Conservation (phyloP, 2,888 invertebrate species). For the Orthonevra nobilis region DNA sequence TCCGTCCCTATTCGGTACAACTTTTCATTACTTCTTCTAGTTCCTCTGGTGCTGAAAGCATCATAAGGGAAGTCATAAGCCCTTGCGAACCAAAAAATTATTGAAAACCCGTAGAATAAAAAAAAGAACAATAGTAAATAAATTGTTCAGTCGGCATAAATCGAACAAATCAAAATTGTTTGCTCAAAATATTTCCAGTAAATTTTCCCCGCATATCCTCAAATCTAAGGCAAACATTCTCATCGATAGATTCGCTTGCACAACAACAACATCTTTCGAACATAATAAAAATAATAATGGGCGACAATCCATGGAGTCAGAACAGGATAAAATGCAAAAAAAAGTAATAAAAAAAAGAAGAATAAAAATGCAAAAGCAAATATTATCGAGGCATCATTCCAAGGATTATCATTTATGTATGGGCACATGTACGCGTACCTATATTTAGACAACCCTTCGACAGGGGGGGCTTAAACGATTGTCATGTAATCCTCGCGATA, state of each 20-base stretch:
- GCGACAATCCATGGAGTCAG: too few species aligned
- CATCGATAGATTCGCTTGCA: constrained; percentile 55
- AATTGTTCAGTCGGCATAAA: too few species aligned
- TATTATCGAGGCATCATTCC: constrained; percentile 56
- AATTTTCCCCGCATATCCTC: constrained; percentile 10
- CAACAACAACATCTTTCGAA: constrained; percentile 19
- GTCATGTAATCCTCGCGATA: constrained; percentile 63
- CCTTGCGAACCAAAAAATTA: too few species aligned
- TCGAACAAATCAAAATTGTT: constrained; percentile 45
- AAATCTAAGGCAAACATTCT: constrained; percentile 45
- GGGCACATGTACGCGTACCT: constrained; percentile 1
- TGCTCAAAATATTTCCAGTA: constrained; percentile 42
- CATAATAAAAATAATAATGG: constrained; percentile 39
- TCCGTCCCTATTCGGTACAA: too few species aligned
- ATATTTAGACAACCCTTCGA: constrained; percentile 4
- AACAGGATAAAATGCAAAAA: neutral
- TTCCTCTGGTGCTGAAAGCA: too few species aligned
- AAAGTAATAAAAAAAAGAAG: neutral
- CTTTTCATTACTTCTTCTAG: too few species aligned
- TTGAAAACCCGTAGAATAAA: too few species aligned
- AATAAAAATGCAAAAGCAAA: constrained; percentile 50
- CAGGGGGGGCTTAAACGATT: constrained; percentile 28
- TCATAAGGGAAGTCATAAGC: too few species aligned
- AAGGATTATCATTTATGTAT: constrained; percentile 61
- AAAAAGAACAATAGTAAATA: too few species aligned